These are phyloP conservation scores for Hemicrepidius hirtus DNA, from an alignment of 2,888 invertebrate genomes.

Conservation along the genomic window DNA sequence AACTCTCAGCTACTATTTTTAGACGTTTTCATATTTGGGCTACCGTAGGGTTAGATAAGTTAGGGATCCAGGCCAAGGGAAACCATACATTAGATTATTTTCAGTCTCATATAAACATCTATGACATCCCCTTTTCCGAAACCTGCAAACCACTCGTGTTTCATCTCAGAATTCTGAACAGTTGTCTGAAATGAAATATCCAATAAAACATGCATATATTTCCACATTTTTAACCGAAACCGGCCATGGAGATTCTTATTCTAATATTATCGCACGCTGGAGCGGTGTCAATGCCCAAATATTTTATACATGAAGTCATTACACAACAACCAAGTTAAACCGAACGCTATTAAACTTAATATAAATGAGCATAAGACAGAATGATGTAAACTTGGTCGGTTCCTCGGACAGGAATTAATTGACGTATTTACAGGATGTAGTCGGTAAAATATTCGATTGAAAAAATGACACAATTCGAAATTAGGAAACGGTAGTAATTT, in stretches of 20 bases:
- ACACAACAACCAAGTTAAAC: conserved; percentile 30
- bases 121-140: no score
- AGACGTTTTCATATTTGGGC: conserved; percentile 29
- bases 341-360: conserved; percentile 26
- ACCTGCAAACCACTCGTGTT: no score
- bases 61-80: conserved; percentile 32
- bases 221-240: conserved; percentile 2
- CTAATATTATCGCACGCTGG: conserved; percentile 11
- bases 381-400: conserved; percentile 30
- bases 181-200: background rate
- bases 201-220: background rate
- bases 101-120: background rate
- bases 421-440: conserved; percentile 25
- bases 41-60: conserved; percentile 30
- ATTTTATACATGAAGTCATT: conserved; percentile 35
- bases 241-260: background rate
- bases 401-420: conserved; percentile 24
- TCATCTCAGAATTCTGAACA: background rate
- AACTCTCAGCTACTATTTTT: conserved; percentile 37
- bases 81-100: conserved; percentile 27
- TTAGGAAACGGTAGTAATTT: background rate
- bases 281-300: conserved; percentile 30
- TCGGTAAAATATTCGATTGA: conserved; percentile 13
- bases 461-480: conserved; percentile 7
- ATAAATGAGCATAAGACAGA: conserved; percentile 33